Evolutionary conservation across 2,113 vertebrate genomes (phyloP).

Genomic region (Microcebus murinus): DNA sequence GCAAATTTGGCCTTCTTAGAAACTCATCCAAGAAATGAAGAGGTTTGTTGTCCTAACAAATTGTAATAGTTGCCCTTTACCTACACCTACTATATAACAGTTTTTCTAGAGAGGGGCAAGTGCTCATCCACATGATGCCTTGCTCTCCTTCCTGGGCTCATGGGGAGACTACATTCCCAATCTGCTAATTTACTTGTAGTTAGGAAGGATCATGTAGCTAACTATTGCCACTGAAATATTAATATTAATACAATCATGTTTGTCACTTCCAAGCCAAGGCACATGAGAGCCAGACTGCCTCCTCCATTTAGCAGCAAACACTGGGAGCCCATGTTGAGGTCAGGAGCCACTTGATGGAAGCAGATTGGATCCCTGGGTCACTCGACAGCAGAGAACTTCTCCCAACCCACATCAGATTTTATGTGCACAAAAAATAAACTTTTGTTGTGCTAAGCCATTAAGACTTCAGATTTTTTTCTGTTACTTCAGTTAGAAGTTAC

Average conservation of each 20-base stretch:
- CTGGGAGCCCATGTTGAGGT: neutral
- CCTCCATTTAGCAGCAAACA: neutral
- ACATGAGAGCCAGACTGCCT: neutral
- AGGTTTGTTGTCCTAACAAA: neutral
- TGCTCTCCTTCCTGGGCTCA: neutral
- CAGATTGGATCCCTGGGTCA: neutral
- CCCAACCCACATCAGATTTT: neutral
- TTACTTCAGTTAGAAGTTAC: neutral
- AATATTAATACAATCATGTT: neutral
- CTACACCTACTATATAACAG: neutral
- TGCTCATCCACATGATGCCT: neutral
- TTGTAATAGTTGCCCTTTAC: no score
- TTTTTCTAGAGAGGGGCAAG: neutral
- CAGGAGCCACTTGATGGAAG: neutral
- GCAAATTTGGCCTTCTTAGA: neutral
- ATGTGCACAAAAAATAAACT: neutral
- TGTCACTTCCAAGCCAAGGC: neutral
- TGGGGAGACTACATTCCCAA: neutral
- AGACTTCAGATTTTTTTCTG: neutral
- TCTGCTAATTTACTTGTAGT: neutral
- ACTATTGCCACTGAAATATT: neutral
- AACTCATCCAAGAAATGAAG: neutral
- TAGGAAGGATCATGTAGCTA: neutral
- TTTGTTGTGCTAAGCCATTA: neutral
- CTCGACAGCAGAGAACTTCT: neutral